Evolutionary conservation across 2,113 vertebrate genomes (phyloP).

Genomic region (Tyto alba): DNA sequence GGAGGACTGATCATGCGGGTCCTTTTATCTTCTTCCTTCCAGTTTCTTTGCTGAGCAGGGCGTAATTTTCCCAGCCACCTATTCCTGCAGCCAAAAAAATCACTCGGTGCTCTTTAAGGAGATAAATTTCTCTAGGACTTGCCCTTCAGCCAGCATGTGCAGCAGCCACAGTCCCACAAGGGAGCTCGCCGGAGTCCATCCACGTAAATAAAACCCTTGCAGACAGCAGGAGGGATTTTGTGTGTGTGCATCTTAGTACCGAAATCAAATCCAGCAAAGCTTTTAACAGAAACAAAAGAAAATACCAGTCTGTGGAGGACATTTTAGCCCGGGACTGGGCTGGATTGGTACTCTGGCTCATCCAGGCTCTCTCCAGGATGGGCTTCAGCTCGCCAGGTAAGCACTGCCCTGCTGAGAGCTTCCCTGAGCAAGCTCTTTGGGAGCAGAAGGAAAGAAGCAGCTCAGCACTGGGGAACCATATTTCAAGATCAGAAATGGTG

Average conservation of each 20-base stretch:
- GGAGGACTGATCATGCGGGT: not conserved
- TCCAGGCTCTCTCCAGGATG: not conserved
- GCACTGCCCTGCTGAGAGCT: not conserved
- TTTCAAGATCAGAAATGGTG: not conserved
- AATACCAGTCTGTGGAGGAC: fast-evolving
- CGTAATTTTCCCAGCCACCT: not conserved
- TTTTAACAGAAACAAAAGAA: not conserved
- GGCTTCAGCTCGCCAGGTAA: not conserved
- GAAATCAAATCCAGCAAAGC: not conserved
- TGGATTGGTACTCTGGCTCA: not conserved
- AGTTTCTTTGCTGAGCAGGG: not conserved
- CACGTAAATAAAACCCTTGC: not conserved
- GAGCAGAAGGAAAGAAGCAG: not conserved
- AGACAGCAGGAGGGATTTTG: not conserved
- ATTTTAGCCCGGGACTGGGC: too few species aligned
- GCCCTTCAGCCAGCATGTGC: fast-evolving
- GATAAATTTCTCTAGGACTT: not conserved
- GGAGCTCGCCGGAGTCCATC: not conserved
- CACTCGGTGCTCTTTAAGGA: not conserved
- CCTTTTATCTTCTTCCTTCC: not conserved
- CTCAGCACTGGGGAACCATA: not conserved
- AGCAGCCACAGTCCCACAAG: fast-evolving
- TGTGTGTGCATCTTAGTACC: not conserved
- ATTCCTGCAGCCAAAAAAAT: not conserved
- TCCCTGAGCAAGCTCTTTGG: not conserved